Evolutionary conservation across 30 jellyfish, hydroid and myxozoan genomes (phyloP), one percentile per base, ranked within the genome.

Genomic region (Hydractinia echinata): DNA sequence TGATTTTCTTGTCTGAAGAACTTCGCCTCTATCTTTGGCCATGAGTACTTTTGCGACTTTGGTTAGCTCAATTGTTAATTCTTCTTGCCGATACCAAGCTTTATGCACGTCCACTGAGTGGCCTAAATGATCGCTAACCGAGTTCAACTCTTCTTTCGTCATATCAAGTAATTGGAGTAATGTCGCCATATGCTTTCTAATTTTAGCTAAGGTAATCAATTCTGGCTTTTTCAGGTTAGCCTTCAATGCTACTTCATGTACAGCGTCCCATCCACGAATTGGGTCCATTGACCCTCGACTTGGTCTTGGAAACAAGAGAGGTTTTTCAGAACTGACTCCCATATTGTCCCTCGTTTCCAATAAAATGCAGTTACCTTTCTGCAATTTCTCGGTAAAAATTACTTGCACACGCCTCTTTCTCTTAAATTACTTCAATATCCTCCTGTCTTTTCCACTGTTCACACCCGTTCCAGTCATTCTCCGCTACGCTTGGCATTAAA

Each of bases 71-170:
- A 76, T 21, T 50, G 84, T 76, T 7, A 7, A 39, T 15, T 53
- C 84, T 52, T 76, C 83, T 49, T 74, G 83, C 30, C 86, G 5
- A 44, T 79, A 55, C 86, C 86, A 79, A 10, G 60, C 51, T 60
- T 58, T 79, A 48, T 79, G 86, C 60, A 79, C 86, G 64, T 79
- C 68, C 30, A 48, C 80, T 9, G 81, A 10, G 66, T 55, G 60
- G 62, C 86, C 86, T 14, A 55, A 39, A 54, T 79, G 86, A 48
- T 79, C 68, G 54, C 79, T 53, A 11, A 79, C 86, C 81, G 81
- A 79, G 15, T 78, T 79, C 44, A 61, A 20, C 20, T 79, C 86
- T 48, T 51, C 82, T 3, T 79, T 79, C 4, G 67, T 79, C 86
- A 55, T 77, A 54, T 79, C 86, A 10, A 79, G 81, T 16, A 56